Percentiles rank a stretch among this genome's conserved stretches.
phyloP scores from a whole-genome alignment of 2,113 vertebrate genomes.

The Coregonus clupeaformis region DNA sequence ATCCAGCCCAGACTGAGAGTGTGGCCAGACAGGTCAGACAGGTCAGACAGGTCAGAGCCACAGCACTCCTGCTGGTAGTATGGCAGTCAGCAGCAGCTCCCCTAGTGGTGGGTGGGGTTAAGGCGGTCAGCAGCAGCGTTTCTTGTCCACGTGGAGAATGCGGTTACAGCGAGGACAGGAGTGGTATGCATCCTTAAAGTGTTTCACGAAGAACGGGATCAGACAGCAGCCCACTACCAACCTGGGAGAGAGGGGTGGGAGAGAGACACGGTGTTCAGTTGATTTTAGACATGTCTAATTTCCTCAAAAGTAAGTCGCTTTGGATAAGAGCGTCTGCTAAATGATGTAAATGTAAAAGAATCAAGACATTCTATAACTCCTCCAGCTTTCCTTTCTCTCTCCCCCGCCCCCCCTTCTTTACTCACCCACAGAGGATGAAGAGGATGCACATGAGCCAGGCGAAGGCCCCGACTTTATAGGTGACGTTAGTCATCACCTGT shows the following conservation, averaged over 20 bases:
- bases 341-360: too few species aligned
- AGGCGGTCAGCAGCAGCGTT: conserved; percentile 39
- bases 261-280: too few species aligned
- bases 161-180: conserved; percentile 71
- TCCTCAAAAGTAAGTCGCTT: too few species aligned
- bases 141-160: conserved; percentile 73
- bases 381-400: neutral
- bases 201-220: conserved; percentile 72
- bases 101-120: too few species aligned
- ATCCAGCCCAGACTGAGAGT: too few species aligned
- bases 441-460: conserved; percentile 78
- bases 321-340: too few species aligned
- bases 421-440: conserved; percentile 77
- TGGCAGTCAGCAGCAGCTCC: too few species aligned
- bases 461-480: conserved; percentile 70
- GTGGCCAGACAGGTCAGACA: too few species aligned
- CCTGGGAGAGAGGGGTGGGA: conserved; percentile 37
- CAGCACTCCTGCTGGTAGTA: too few species aligned
- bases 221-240: conserved; percentile 74
- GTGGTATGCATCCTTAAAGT: conserved; percentile 75
- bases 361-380: neutral
- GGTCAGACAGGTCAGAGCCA: too few species aligned
- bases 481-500: conserved; percentile 73
- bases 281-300: too few species aligned
- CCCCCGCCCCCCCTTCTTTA: neutral